Evolutionary conservation across 2,888 invertebrate species (phyloP), one percentile per base, ranked within the genome.

Genomic region (Lasius platythorax): DNA sequence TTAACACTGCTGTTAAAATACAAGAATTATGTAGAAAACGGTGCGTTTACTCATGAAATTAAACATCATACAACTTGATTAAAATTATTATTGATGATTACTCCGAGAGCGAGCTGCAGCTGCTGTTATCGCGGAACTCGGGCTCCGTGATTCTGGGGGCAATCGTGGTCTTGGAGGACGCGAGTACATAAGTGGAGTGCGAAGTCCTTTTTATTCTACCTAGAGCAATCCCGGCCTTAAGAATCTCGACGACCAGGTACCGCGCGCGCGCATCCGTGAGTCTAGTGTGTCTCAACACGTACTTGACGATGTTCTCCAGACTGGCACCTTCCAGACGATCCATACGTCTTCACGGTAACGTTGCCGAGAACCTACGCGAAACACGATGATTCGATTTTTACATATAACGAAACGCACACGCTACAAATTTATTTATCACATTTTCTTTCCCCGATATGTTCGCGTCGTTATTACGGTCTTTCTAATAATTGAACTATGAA

Each of bases 271-370:
- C 88, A 56, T 92, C 89, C 11, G 92, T 90, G 68, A 93, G 86
- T 37, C 91, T 88, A 75, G 92, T 91, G 43, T 92, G 86, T 67
- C 85, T 86, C 91, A 93, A 74, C n/a, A 95, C 94, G 86, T 94
- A 92, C 6, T 87, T 88, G n/a, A 95, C 90, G 86, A 95, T 94
- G 30, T 86, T 89, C 23, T 90, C 86, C 81, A 94, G 91, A 28
- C 87, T 91, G n/a, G 92, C 94, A 18, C 94, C 94, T 43, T 91
- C 89, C 46, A 50, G 12, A 37, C n/a, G 28, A 46, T 83, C 67
- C 88, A 85, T 85, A 68, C 30, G 76, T 73, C 76, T 82, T 82
- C 30, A 37, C 74, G 37, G 0, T 76, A 43, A 76, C 63, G 18
- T 76, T 50, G 63, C n/a, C 78, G 33, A 72, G 9, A 43, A 82